These are phyloP conservation scores for Didymodactylos carnosus DNA, from an alignment of 2,888 invertebrate genomes.

Conservation along the genomic window DNA sequence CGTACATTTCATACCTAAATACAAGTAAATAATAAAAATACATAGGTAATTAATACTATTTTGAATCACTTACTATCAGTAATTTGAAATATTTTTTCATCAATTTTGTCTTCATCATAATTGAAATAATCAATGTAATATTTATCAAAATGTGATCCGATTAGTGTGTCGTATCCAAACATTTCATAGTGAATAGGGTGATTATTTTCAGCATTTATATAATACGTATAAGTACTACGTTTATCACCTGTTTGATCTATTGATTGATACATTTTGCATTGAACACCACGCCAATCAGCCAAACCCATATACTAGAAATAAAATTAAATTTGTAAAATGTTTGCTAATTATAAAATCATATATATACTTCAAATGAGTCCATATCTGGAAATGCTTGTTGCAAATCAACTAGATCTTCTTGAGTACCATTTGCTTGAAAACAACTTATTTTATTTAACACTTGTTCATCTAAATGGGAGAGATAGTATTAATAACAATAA, in stretches of 20 bases:
- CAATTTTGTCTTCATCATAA: slow-evolving; percentile 24
- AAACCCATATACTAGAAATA: slow-evolving; percentile 17
- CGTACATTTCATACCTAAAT: slow-evolving; percentile 26
- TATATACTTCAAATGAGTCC: slow-evolving; percentile 47
- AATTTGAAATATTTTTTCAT: slow-evolving; percentile 4
- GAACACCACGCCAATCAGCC: slow-evolving; percentile 46
- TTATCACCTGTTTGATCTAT: slow-evolving; percentile 53
- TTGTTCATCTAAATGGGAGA: not conserved
- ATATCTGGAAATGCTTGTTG: slow-evolving; percentile 65
- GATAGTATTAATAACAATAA: not conserved
- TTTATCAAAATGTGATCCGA: slow-evolving; percentile 90
- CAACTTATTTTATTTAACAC: slow-evolving; percentile 40
- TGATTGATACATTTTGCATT: slow-evolving; percentile 58
- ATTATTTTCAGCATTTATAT: slow-evolving; percentile 42
- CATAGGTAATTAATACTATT: not conserved
- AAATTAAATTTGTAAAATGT: not conserved
- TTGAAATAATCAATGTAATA: slow-evolving; percentile 62
- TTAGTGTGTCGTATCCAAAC: slow-evolving; percentile 67
- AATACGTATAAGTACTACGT: slow-evolving; percentile 66
- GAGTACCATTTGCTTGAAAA: slow-evolving; percentile 59
- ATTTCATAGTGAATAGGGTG: slow-evolving; percentile 63
- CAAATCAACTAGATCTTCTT: slow-evolving; percentile 42
- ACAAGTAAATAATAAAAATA: too few species aligned
- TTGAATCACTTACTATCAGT: not conserved
- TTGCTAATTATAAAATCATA: not conserved